Evolutionary conservation across 1,140 invertebrate species (phyloP), one percentile per base, ranked within the genome.

Genomic region (Caligus rogercresseyi): DNA sequence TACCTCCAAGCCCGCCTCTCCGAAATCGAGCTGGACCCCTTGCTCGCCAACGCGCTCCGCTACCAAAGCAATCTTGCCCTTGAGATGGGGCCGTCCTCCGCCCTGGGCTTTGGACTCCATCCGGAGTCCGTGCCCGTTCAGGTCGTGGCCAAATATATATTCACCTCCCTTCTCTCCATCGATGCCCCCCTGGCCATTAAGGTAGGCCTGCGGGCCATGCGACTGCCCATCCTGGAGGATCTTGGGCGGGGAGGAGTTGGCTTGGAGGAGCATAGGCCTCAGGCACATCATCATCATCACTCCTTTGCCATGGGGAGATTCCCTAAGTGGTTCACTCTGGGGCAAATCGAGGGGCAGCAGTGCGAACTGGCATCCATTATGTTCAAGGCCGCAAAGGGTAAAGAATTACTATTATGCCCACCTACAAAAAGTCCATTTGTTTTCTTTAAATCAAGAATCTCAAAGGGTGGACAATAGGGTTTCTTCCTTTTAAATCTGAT

Each of bases 341-440:
- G 81, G 20, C 82, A 85, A 68, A 83, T 88, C 31, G 86, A 89
- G 74, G 81, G 82, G 19, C 84, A 88, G 70, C 86, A 88, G 71
- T 86, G 85, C 69, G 79, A 83, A 25, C 73, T 89, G 1, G 85
- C 85, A 24, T 83, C 81, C 18, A 87, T 85, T 0, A 79, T 89
- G 74, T 76, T 89, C 1, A 83, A 80, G 74, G 81, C 81, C 25
- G 81, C 83, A 18, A 83, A 82, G 78, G 78, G 80, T 81, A 69
- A 70, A 72, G 63, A 52, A 4, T 16, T 11, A 54, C 43, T 14
- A 51, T 51, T n/a, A n/a, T n/a, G n/a, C n/a, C n/a, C n/a, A n/a
- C n/a, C n/a, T n/a, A n/a, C n/a, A n/a, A n/a, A n/a, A n/a, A n/a
- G n/a, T n/a, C n/a, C n/a, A n/a, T n/a, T n/a, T n/a, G n/a, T n/a